Evolutionary conservation across 2,113 vertebrate genomes (phyloP), one percentile per base, ranked within the genome.

Genomic region (Tamias sibiricus): DNA sequence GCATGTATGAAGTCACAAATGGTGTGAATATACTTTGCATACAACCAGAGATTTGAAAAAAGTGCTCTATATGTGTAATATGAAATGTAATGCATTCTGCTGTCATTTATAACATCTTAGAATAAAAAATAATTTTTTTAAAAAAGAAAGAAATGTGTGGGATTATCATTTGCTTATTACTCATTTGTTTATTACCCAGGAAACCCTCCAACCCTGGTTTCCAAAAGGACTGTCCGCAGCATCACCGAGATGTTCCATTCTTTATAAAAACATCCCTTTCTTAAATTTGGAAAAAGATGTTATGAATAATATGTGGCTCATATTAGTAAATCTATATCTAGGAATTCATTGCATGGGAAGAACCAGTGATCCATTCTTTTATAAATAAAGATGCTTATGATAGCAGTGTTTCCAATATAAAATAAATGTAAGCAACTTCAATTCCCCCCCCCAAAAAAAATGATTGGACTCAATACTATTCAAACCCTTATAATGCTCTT

Each of bases 301-400:
- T 57, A 44, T 64, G 62, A 81, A 20, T 52, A 89, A 68, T 20
- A 80, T 14, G 62, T 30, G 24, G 6, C 54, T 80, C 32, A 44
- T 26, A 14, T 28, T 40, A 76, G 28, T 74, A 64, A 86, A 26
- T 44, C n/a, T 74, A 35, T 69, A 83, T 93, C 49, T 89, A 96
- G 64, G 62, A 89, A 87, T 83, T 87, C 35, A 95, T 8, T 87
- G 40, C 16, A 75, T 16, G 2, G 52, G 37, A 16, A 80, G 76
- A 90, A 77, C 1, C 52, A 71, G 69, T n/a, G 52, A 44, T 28
- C 7, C 4, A 4, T 40, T 83, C 30, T 85, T 79, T 82, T 76
- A 74, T 84, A 86, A 76, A 96, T 26, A 92, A 49, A 30, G 30
- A 49, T 88, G 37, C 66, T 91, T 94, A 74, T 10, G n/a, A 42